Evolutionary conservation across 2,797 vertebrate genomes (phyloP), one percentile per base, ranked within the genome.

Genomic region (Tolypeutes matacus): DNA sequence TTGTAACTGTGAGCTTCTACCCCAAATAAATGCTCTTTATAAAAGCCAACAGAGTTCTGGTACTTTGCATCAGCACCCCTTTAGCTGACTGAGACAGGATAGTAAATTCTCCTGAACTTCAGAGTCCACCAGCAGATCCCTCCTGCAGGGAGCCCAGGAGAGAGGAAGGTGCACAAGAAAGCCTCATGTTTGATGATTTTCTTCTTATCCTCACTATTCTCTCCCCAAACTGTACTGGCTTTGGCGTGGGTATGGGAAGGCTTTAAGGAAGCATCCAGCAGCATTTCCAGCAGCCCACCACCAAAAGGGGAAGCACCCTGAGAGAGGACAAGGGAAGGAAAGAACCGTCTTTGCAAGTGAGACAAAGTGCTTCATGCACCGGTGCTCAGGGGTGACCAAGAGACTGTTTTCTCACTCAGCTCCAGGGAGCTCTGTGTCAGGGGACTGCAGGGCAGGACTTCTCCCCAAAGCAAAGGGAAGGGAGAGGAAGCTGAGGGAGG

Each of bases 331-430:
- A 25, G 0, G 80, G 60, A 58, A 8, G 75, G n/a, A 78, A 13
- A 20, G 12, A 65, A 23, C 5, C 3, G n/a, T 76, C 51, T 25
- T 0, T 29, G 8, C 29, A 0, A 5, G 1, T 1, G 10, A 77
- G 64, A 76, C 2, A 25, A 3, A 14, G 58, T 13, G 13, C 58
- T 1, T 0, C 17, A 7, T 2, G 8, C 18, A 23, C 0, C 0
- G n/a, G 39, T 7, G 15, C n/a, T 13, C 17, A 8, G 7, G 46
- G 18, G 5, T 4, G 11, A 15, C 51, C 42, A 13, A 21, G 31
- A 3, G 2, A 1, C 3, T 21, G 21, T 0, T 3, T 2, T 1
- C 25, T 34, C 15, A 2, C 27, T 39, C 31, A 2, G 1, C 8
- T 5, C 25, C n/a, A 0, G 23, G 67, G 14, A 25, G n/a, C 62